phyloP scores from a whole-genome alignment of 1,140 invertebrate genomes.

The Drosophila pectinifera region DNA sequence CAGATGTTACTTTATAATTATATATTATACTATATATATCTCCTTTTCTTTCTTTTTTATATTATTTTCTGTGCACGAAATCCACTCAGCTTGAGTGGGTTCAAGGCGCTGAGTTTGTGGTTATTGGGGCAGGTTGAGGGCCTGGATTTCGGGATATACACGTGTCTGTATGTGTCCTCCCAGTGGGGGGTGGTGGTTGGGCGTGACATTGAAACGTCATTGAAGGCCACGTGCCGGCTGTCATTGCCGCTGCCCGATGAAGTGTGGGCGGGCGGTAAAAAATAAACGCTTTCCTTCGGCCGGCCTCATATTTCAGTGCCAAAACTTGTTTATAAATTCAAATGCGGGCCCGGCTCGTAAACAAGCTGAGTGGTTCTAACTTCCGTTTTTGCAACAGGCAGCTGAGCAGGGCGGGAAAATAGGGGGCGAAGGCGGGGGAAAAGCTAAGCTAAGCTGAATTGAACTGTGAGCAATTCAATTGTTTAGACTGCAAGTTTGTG shows the following conservation, averaged over 20 bases:
- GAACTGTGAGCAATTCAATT: slow-evolving; percentile 46
- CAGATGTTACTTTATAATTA: too few species aligned
- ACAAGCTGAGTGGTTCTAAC: slow-evolving; percentile 51
- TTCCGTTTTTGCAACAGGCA: slow-evolving; percentile 64
- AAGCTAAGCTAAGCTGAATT: slow-evolving; percentile 20
- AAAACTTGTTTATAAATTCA: slow-evolving; percentile 60
- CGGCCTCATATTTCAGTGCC: slow-evolving; percentile 63
- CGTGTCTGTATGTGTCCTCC: neutral
- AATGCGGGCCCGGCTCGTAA: slow-evolving; percentile 29
- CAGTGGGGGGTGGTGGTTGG: slow-evolving; percentile 1
- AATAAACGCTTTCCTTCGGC: slow-evolving; percentile 11
- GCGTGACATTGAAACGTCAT: slow-evolving; percentile 74
- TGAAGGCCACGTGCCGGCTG: slow-evolving; percentile 60
- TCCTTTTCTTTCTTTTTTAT: too few species aligned
- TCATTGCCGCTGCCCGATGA: slow-evolving; percentile 18
- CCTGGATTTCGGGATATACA: slow-evolving; percentile 35
- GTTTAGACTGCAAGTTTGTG: slow-evolving; percentile 34
- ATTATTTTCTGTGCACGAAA: neutral
- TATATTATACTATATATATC: too few species aligned
- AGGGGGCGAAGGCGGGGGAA: neutral
- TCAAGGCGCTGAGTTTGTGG: slow-evolving; percentile 9
- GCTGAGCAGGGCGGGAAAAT: neutral
- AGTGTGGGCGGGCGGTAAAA: slow-evolving; percentile 27
- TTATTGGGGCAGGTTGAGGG: slow-evolving; percentile 46
- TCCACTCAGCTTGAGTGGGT: slow-evolving; percentile 15